Conservation (phyloP, 2,797 vertebrate genomes). For the Chloroceryle inda region DNA sequence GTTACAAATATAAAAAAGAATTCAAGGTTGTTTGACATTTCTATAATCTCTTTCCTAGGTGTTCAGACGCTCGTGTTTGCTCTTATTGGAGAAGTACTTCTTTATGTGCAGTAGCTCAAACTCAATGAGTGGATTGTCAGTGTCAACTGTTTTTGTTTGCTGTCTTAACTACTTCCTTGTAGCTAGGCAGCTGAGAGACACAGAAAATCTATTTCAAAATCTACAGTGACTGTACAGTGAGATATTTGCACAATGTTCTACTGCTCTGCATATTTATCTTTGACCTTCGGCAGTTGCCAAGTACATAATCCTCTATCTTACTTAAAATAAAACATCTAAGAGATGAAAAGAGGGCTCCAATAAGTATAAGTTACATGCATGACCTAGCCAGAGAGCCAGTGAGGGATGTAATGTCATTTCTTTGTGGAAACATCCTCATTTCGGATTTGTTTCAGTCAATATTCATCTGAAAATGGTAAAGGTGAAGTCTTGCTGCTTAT, state of each 20-base stretch:
- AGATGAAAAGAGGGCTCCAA: background rate
- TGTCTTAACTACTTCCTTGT: constrained; percentile 9
- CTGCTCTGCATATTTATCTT: constrained; percentile 33
- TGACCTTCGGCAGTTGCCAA: background rate
- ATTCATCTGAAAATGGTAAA: background rate
- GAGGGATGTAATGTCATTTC: background rate
- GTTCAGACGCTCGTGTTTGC: background rate
- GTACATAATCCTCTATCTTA: background rate
- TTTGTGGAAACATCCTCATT: background rate
- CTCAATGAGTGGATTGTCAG: constrained; percentile 3
- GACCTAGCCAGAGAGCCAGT: background rate
- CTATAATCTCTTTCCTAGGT: background rate
- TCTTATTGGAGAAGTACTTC: constrained; percentile 22
- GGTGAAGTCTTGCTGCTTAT: background rate
- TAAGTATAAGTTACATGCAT: background rate
- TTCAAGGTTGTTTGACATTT: background rate
- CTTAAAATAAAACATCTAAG: constrained; percentile 17
- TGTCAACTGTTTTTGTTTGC: constrained; percentile 42
- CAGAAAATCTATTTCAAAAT: constrained; percentile 37
- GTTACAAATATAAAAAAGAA: background rate
- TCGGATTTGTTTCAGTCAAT: constrained; percentile 4
- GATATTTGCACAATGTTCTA: constrained; percentile 40
- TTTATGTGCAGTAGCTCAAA: background rate
- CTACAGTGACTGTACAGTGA: background rate
- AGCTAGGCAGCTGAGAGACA: constrained; percentile 2